Evolutionary conservation across 2,113 vertebrate species (phyloP).

Genomic region (Pygoscelis adeliae): DNA sequence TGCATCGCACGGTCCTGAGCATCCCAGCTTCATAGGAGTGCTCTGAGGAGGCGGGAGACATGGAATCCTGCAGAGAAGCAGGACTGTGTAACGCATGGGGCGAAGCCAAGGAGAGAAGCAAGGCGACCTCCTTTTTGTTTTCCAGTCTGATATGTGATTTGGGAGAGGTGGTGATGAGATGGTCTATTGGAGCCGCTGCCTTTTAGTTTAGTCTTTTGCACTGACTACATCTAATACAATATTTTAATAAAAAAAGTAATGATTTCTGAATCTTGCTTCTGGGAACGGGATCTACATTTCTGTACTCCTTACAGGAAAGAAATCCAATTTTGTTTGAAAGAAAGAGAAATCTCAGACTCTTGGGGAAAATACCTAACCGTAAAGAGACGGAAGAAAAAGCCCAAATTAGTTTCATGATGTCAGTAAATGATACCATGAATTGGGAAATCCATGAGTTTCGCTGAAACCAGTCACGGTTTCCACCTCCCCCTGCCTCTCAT

Average conservation of each 20-base stretch:
- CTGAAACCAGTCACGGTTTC: constrained; percentile 48
- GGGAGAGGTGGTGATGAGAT: not conserved
- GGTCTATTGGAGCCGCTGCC: not conserved
- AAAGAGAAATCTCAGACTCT: constrained; percentile 7
- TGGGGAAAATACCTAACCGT: not conserved
- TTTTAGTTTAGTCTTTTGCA: not conserved
- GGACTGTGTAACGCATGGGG: not conserved
- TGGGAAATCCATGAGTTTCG: constrained; percentile 48
- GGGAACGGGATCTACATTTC: not conserved
- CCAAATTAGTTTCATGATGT: constrained; percentile 33
- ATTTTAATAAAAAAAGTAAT: not conserved
- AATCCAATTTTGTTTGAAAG: constrained; percentile 16
- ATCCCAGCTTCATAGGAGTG: not conserved
- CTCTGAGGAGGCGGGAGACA: rapidly evolving
- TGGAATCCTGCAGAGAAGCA: not conserved
- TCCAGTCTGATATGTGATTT: not conserved
- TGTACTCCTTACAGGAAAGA: constrained; percentile 9
- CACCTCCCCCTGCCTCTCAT: constrained; percentile 33
- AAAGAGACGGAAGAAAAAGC: constrained; percentile 47
- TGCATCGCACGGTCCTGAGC: not conserved
- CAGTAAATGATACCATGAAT: constrained; percentile 30
- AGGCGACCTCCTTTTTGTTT: not conserved
- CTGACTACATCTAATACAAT: not conserved
- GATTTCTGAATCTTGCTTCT: not conserved
- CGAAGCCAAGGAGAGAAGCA: not conserved